Percentiles rank a stretch among this genome's conserved stretches.
Conservation (phyloP, 1,140 invertebrate species). For the Carposina sasakii region DNA sequence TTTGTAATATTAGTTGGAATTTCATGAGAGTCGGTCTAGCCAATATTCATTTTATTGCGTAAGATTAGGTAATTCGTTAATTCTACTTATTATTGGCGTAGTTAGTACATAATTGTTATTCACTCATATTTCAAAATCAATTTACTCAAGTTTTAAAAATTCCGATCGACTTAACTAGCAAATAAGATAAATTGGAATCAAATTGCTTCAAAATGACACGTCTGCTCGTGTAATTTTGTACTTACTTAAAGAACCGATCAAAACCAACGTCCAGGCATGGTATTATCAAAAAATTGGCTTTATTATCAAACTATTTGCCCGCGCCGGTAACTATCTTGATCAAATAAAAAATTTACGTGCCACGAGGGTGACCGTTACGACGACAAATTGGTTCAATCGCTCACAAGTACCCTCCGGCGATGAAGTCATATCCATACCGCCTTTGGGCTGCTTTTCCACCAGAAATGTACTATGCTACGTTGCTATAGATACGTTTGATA, state of each 20-base stretch:
- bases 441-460: too few species aligned
- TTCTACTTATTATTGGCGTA: too few species aligned
- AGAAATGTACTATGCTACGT: too few species aligned
- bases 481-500: constrained; percentile 22
- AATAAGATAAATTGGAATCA: constrained; percentile 55
- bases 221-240: constrained; percentile 49
- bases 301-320: constrained; percentile 61
- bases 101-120: too few species aligned
- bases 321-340: constrained; percentile 55
- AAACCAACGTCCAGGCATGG: constrained; percentile 38
- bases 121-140: too few species aligned
- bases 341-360: constrained; percentile 66
- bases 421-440: constrained; percentile 22
- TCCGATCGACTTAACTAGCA: constrained; percentile 30
- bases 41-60: too few species aligned
- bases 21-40: too few species aligned
- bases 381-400: constrained; percentile 55
- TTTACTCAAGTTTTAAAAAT: too few species aligned
- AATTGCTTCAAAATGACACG: constrained; percentile 61
- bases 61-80: too few species aligned
- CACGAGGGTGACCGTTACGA: constrained; percentile 47
- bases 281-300: constrained; percentile 70
- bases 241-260: constrained; percentile 32
- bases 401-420: constrained; percentile 27
- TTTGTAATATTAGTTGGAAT: too few species aligned